Evolutionary conservation across 2,888 invertebrate genomes (phyloP).

Genomic region (Rutpela maculata): DNA sequence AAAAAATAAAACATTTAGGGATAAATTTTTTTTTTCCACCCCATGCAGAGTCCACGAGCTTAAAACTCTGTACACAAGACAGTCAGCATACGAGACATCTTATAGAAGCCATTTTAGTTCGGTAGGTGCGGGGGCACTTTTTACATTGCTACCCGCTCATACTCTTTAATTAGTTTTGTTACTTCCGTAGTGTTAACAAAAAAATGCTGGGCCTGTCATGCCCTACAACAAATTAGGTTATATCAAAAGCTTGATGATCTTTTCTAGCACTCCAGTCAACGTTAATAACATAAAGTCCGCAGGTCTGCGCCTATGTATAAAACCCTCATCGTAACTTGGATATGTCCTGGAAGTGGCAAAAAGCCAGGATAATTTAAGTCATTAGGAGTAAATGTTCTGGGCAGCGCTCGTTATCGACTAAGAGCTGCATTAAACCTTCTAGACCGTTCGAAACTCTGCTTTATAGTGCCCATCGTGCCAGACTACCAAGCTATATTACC

Average conservation of each 20-base stretch:
- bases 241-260: not conserved
- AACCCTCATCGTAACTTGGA: slow-evolving; percentile 48
- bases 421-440: slow-evolving; percentile 64
- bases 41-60: too few relatives aligned
- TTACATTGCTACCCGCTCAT: too few relatives aligned
- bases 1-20: too few relatives aligned
- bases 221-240: not conserved
- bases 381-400: slow-evolving; percentile 66
- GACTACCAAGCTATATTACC: slow-evolving; percentile 44
- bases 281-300: slow-evolving; percentile 25
- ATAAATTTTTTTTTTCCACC: too few relatives aligned
- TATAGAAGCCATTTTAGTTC: too few relatives aligned
- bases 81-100: too few relatives aligned
- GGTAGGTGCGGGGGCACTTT: too few relatives aligned
- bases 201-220: not conserved
- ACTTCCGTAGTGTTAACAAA: too few relatives aligned
- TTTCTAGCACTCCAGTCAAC: not conserved
- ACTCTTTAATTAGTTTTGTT: too few relatives aligned
- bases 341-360: slow-evolving; percentile 57
- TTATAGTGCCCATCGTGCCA: slow-evolving; percentile 50
- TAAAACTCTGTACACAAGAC: too few relatives aligned
- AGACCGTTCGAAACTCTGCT: slow-evolving; percentile 49
- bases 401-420: slow-evolving; percentile 65
- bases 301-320: slow-evolving; percentile 40
- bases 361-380: slow-evolving; percentile 64